Evolutionary conservation across 1,140 invertebrate species (phyloP), one percentile per base, ranked within the genome.

Genomic region (Triops longicaudatus): DNA sequence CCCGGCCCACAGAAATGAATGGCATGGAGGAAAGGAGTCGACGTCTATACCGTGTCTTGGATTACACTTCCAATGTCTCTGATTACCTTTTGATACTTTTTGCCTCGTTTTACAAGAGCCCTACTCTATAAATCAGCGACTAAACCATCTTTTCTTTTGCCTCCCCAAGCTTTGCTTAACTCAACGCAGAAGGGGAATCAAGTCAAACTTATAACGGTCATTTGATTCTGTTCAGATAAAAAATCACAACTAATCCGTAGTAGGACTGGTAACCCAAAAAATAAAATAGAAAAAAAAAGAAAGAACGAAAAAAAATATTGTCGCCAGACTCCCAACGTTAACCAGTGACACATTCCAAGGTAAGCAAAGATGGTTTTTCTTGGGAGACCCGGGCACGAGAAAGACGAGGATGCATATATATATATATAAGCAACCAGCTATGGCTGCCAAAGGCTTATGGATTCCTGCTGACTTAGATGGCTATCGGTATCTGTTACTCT

Each of bases 401-500:
- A 7, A 63, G 50, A 63, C 17, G 50, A 63, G 50, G 50, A 10
- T 63, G 50, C 50, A 63, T 63, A 63, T 14, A 63, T 63, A 63
- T 14, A 63, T 63, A 63, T n/a, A 63, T 63, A 37, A 37, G 50
- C 50, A n/a, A 63, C 6, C 31, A 37, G 50, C 50, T 22, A 63
- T 63, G 50, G 50, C 50, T 63, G 50, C 50, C 50, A 63, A 63
- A 63, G 50, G 50, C 50, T 63, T 63, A 63, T 63, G 50, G 50
- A 63, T 63, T 63, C 50, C 50, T 63, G 50, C 50, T 63, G 50
- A 63, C 50, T 63, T 63, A 22, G 50, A 63, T 63, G 50, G 50
- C 50, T 63, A 63, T 63, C 50, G 50, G 50, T 63, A 14, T n/a
- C 50, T 63, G 17, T 63, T 22, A 17, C 7, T 7, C 17, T 22